phyloP scores from a whole-genome alignment of 1,140 invertebrate species.

The Ridgeia piscesae region DNA sequence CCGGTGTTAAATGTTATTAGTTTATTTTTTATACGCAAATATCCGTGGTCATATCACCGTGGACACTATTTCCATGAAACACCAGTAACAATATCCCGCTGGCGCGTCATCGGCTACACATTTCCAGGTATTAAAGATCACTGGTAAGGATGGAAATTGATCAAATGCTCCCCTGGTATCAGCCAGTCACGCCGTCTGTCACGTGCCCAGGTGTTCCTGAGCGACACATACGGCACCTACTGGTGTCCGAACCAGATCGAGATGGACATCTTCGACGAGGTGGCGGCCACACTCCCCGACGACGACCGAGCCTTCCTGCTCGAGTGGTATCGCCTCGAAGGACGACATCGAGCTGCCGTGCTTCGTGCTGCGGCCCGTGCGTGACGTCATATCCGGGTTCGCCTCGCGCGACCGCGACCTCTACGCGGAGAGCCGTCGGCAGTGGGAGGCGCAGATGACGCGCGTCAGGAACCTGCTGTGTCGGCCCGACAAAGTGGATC shows the following conservation, averaged over 20 bases:
- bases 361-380: background rate
- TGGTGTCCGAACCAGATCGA: background rate
- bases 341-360: conserved; percentile 2
- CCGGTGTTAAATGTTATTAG: no score
- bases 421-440: background rate
- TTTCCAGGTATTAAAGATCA: no score
- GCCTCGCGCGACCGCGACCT: background rate
- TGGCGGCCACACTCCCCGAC: background rate
- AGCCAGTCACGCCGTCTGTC: background rate
- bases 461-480: background rate
- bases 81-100: no score
- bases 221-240: background rate
- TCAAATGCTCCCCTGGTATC: background rate
- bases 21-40: no score
- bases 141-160: no score
- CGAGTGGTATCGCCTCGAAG: background rate
- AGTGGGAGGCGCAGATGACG: background rate
- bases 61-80: no score
- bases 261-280: background rate
- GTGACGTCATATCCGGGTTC: background rate
- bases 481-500: background rate
- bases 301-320: background rate
- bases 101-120: no score
- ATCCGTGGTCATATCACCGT: no score
- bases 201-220: background rate